Evolutionary conservation across 2,797 vertebrate species (phyloP), one percentile per base, ranked within the genome.

Genomic region (Sebastes aleutianus): DNA sequence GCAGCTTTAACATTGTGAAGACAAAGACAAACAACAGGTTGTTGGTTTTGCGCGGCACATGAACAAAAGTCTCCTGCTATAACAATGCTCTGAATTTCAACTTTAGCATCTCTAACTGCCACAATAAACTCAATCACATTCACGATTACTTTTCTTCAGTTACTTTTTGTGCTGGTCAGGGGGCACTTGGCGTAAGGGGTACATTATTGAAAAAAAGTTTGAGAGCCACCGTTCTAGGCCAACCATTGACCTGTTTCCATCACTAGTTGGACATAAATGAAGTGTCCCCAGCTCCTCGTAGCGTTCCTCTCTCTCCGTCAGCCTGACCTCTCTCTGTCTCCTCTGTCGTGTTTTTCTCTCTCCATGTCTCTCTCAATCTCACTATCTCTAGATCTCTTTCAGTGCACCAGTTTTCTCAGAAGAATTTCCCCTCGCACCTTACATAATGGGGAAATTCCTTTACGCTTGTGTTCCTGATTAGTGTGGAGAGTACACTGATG

Each of bases 401-500:
- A 18, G 66, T 47, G 62, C 74, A 67, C 75, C 80, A 50, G 47
- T 70, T 91, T 89, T 88, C 84, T 88, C 82, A 80, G 85, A 91
- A 87, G 54, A 57, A 14, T 56, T 74, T 83, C 75, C 83, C 65
- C 78, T 81, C 31, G 66, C 76, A 91, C 80, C 82, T 95, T 94
- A 85, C 83, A 87, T 93, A 92, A 95, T 65, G 64, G 74, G 75
- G 70, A 91, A 88, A 95, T 95, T 94, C 92, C 92, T 95, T 90
- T 36, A 88, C 24, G 83, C 90, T 88, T 81, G 88, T 92, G 91
- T 91, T 91, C 80, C 79, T 73, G 75, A 92, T 92, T 91, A 91
- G 78, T 61, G 66, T 62, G 22, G 54, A 53, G 39, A 77, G 24
- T 43, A n/a, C 22, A 56, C 26, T 47, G 12, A 76, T 78, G 83